Conservation (phyloP, 1,140 invertebrate genomes). For the Hypothenemus hampei region DNA sequence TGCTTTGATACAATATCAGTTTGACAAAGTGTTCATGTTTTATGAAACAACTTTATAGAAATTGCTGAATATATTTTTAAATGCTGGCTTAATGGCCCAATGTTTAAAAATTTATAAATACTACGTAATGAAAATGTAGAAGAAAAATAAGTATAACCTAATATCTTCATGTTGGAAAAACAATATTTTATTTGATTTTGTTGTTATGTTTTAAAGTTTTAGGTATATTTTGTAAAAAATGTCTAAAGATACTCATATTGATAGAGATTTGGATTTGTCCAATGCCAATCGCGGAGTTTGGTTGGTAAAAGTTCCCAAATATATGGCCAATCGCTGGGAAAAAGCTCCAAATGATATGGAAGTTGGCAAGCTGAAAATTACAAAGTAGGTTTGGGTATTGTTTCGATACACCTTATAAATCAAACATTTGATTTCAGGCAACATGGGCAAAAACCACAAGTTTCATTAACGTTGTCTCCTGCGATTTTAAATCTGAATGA, state of each 20-base stretch:
- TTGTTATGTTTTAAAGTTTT: too few relatives aligned
- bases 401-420: not conserved
- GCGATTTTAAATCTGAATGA: conserved; percentile 67
- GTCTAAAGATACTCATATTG: conserved; percentile 50
- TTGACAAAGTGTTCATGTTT: too few relatives aligned
- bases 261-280: conserved; percentile 79
- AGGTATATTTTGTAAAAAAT: too few relatives aligned
- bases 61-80: too few relatives aligned
- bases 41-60: too few relatives aligned
- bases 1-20: too few relatives aligned
- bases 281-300: conserved; percentile 86
- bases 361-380: conserved; percentile 74
- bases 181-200: too few relatives aligned
- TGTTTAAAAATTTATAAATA: too few relatives aligned
- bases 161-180: too few relatives aligned
- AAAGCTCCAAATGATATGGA: conserved; percentile 71
- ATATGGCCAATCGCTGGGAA: conserved; percentile 87
- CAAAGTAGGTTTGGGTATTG: conserved; percentile 58
- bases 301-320: conserved; percentile 96
- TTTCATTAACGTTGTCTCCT: conserved; percentile 64
- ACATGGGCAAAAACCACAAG: conserved; percentile 63
- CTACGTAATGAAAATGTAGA: too few relatives aligned
- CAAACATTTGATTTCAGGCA: conserved; percentile 44
- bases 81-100: too few relatives aligned
- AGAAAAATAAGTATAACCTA: too few relatives aligned